phyloP scores from a whole-genome alignment of 2,888 invertebrate species.

The Dicycla oo region DNA sequence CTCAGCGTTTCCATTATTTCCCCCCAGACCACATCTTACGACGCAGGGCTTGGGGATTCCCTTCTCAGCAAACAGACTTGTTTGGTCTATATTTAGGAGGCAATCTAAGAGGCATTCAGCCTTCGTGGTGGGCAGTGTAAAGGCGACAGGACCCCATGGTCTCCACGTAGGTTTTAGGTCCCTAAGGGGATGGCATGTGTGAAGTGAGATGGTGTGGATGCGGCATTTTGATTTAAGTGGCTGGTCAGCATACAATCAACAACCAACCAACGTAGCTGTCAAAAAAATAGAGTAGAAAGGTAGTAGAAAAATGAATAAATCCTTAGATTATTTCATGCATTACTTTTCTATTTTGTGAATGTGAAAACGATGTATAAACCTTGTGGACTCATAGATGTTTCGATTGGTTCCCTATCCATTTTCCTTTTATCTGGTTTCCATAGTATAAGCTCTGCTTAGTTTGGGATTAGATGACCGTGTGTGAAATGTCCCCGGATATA shows the following conservation, averaged over 20 bases:
- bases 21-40: conserved; percentile 59
- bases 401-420: too few relatives aligned
- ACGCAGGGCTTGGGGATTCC: conserved; percentile 75
- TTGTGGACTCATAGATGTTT: too few relatives aligned
- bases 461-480: too few relatives aligned
- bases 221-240: conserved; percentile 24
- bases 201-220: conserved; percentile 67
- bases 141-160: conserved; percentile 76
- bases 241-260: background rate
- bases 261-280: too few relatives aligned
- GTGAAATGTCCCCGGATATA: too few relatives aligned
- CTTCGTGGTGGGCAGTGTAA: conserved; percentile 77
- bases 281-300: too few relatives aligned
- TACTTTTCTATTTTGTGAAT: too few relatives aligned
- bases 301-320: too few relatives aligned
- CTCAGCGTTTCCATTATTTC: conserved; percentile 50
- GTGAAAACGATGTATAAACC: too few relatives aligned
- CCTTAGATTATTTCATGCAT: background rate
- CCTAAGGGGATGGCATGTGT: conserved; percentile 79
- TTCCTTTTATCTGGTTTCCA: too few relatives aligned
- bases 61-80: conserved; percentile 85
- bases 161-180: conserved; percentile 80
- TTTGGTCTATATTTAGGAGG: conserved; percentile 87
- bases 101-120: conserved; percentile 89
- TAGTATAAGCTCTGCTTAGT: too few relatives aligned